Conservation (phyloP, 2,113 vertebrate genomes). For the Callionymus lyra region DNA sequence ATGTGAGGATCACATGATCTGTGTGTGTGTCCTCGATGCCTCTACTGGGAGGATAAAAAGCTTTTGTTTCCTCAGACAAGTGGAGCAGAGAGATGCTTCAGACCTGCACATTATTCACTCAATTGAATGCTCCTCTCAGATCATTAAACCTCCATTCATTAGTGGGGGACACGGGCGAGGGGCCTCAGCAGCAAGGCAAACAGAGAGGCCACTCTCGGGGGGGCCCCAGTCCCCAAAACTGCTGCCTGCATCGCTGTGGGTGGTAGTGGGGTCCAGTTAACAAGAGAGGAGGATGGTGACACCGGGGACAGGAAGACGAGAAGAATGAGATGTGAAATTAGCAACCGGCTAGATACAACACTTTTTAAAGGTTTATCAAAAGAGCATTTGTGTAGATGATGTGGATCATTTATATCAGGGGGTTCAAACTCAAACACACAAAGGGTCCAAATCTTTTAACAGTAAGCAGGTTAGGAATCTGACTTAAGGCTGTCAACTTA, state of each 20-base stretch:
- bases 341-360: no score
- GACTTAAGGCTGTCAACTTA: no score
- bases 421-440: no score
- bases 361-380: no score
- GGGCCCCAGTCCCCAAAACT: slow-evolving; percentile 20
- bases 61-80: slow-evolving; percentile 44
- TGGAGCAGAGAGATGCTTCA: slow-evolving; percentile 20
- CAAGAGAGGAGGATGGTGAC: neutral
- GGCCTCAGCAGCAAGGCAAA: slow-evolving; percentile 32
- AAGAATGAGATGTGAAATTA: no score
- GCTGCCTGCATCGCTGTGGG: slow-evolving; percentile 20
- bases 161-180: slow-evolving; percentile 36
- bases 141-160: slow-evolving; percentile 66
- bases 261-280: slow-evolving; percentile 12
- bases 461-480: no score
- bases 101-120: slow-evolving; percentile 57
- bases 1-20: neutral
- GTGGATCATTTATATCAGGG: no score
- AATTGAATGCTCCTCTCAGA: slow-evolving; percentile 56
- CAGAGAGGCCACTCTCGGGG: slow-evolving; percentile 29
- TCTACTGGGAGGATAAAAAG: slow-evolving; percentile 28
- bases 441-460: no score
- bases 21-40: slow-evolving; percentile 5
- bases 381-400: no score
- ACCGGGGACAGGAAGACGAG: no score